These are phyloP conservation scores for Mus musculus DNA, from an alignment of 2,113 vertebrate genomes.

Conservation along the genomic window DNA sequence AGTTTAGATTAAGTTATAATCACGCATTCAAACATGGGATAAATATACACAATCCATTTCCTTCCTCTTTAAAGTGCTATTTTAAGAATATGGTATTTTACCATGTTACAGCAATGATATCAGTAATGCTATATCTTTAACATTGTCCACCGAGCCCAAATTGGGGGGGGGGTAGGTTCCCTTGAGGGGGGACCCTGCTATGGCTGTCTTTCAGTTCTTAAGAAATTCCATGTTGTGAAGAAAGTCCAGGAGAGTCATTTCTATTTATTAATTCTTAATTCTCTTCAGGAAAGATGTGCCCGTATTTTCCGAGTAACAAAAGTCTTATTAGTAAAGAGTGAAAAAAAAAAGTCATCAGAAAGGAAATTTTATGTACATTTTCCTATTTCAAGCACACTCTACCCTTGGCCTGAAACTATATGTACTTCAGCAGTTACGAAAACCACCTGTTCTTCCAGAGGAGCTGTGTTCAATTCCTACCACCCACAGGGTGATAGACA, in stretches of 20 bases:
- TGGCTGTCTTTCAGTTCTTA: not conserved
- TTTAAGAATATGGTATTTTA: not conserved
- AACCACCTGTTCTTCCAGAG: not conserved
- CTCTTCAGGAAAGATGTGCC: not conserved
- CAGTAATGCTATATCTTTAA: not conserved
- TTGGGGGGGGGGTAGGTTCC: not conserved
- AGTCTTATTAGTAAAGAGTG: not conserved
- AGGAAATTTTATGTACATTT: not conserved
- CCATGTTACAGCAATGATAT: not conserved
- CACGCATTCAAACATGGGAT: constrained; percentile 25
- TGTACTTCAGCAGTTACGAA: too few relatives aligned
- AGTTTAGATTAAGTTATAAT: constrained; percentile 63
- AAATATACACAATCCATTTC: constrained; percentile 44
- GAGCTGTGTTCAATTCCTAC: not conserved
- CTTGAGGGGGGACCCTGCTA: not conserved
- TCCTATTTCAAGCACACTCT: not conserved
- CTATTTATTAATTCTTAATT: constrained; percentile 43
- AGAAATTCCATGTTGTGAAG: not conserved
- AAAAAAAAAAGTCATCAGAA: not conserved
- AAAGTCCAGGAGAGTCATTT: not conserved
- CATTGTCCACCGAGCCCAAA: not conserved
- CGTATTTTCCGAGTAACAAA: not conserved
- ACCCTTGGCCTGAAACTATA: not conserved
- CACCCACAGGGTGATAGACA: too few relatives aligned
- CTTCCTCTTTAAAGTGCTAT: constrained; percentile 42